These are phyloP conservation scores for Prunella fulvescens DNA, from an alignment of 2,113 vertebrate species.

Conservation along the genomic window DNA sequence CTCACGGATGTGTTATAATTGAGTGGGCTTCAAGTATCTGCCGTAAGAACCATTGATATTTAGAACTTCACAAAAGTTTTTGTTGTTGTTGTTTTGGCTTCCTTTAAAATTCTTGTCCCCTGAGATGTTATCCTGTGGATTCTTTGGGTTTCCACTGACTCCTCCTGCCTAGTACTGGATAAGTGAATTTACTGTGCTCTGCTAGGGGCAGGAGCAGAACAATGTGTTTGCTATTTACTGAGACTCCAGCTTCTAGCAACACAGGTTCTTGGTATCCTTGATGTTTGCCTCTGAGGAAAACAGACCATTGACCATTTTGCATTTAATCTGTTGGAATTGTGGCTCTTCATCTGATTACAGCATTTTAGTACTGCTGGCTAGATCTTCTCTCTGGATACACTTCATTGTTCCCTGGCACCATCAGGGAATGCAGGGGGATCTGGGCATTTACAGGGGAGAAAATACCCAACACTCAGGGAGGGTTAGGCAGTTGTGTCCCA, in stretches of 20 bases:
- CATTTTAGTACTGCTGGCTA: background rate
- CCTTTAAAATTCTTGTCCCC: background rate
- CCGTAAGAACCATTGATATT: background rate
- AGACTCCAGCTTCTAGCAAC: background rate
- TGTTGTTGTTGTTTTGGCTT: background rate
- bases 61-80: background rate
- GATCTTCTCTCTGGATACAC: background rate
- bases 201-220: background rate
- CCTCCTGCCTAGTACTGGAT: background rate
- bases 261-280: background rate
- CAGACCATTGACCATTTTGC: background rate
- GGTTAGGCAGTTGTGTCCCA: background rate
- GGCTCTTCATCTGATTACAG: background rate
- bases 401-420: background rate
- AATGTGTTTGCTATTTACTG: background rate
- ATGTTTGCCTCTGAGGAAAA: accelerated
- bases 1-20: background rate
- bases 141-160: background rate
- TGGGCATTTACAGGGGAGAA: background rate
- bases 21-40: background rate
- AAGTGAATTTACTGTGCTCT: background rate
- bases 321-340: background rate
- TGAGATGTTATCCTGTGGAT: background rate
- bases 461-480: background rate
- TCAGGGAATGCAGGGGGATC: background rate